Percentiles rank a stretch among this genome's conserved stretches.
phyloP scores from a whole-genome alignment of 2,113 vertebrate species.

The Alethe castanea region DNA sequence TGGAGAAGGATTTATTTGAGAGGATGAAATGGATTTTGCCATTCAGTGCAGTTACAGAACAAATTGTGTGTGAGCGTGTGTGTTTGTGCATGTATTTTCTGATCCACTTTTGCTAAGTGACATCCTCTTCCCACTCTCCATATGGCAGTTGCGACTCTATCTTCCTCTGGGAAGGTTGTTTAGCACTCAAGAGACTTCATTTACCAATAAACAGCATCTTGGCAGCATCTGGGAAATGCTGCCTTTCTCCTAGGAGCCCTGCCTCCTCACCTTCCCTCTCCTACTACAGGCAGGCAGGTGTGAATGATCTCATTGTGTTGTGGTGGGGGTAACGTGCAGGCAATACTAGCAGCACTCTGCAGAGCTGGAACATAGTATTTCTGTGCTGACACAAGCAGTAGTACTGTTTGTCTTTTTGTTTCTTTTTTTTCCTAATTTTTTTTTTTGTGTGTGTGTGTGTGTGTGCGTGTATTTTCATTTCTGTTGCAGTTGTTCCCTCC shows the following conservation, averaged over 20 bases:
- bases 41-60: slow-evolving; percentile 31
- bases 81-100: slow-evolving; percentile 73
- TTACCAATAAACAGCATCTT: slow-evolving; percentile 72
- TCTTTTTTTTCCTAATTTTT: not conserved
- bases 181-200: slow-evolving; percentile 68
- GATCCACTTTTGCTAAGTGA: slow-evolving; percentile 71
- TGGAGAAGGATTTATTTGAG: not conserved
- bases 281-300: slow-evolving; percentile 57
- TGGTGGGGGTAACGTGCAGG: slow-evolving; percentile 12
- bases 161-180: slow-evolving; percentile 70
- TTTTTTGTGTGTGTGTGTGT: too few species aligned
- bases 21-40: slow-evolving; percentile 1
- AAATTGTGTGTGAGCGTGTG: slow-evolving; percentile 55
- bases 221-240: slow-evolving; percentile 70
- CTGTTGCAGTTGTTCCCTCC: not conserved
- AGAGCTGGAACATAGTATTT: slow-evolving; percentile 31
- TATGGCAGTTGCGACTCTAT: slow-evolving; percentile 69
- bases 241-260: slow-evolving; percentile 43
- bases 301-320: slow-evolving; percentile 58
- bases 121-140: slow-evolving; percentile 77
- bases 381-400: not conserved
- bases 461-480: not conserved
- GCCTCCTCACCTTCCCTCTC: slow-evolving; percentile 50
- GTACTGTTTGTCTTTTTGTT: not conserved
- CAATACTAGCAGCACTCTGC: slow-evolving; percentile 27